These are phyloP conservation scores for Callionymus lyra DNA, from an alignment of 2,113 vertebrate genomes.

Conservation along the genomic window DNA sequence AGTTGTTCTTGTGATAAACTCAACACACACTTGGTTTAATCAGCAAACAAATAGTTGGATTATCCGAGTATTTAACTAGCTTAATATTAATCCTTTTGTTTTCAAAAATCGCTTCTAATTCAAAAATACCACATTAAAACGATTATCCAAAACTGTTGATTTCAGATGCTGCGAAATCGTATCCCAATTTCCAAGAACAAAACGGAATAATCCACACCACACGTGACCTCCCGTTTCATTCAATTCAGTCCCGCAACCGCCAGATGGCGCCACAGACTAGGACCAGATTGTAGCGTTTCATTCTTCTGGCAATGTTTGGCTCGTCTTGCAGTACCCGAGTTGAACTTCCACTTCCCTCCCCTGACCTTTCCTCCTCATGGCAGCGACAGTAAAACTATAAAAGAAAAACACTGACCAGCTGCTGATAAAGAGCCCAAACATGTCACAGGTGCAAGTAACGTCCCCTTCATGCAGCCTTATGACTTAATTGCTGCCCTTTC, in stretches of 20 bases:
- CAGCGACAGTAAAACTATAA: conserved; percentile 52
- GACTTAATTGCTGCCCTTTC: conserved; percentile 62
- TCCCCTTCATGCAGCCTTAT: conserved; percentile 59
- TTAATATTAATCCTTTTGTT: no score
- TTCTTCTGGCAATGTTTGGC: conserved; percentile 3
- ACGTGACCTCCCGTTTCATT: neutral
- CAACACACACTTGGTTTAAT: no score
- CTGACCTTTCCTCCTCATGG: conserved; percentile 54
- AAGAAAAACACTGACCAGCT: conserved; percentile 58
- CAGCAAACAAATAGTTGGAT: no score
- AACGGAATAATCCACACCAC: neutral
- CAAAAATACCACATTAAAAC: no score
- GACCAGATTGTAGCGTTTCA: neutral
- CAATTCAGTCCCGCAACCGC: conserved; percentile 20
- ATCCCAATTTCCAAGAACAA: neutral
- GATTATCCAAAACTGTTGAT: no score
- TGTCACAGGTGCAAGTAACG: conserved; percentile 61
- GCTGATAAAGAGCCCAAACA: conserved; percentile 56
- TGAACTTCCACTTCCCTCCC: conserved; percentile 36
- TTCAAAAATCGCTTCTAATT: no score
- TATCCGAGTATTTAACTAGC: no score
- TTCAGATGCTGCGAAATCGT: neutral
- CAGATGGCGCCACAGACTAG: conserved; percentile 50
- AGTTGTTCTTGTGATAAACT: no score
- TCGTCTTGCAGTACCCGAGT: conserved; percentile 16